Base-by-base conservation (phyloP, 2,888 invertebrate genomes). In the Stenoptilia bipunctidactyla region DNA sequence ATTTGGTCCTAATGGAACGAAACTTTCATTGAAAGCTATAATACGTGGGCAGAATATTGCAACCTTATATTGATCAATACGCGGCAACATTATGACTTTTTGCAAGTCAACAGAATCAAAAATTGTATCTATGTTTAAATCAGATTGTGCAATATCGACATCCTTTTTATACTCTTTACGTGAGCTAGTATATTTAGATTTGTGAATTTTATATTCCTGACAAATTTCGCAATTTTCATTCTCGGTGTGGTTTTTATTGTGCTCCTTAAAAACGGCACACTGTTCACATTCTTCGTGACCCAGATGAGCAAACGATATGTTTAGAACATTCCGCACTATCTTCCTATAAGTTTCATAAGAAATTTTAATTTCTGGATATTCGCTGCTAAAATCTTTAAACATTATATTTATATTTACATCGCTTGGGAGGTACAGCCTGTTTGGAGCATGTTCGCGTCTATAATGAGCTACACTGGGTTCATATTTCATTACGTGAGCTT, bases 281-380 rank as follows among this genome's bases (percentile, higher is more conserved):
- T 30, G 15, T 27, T 47, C 45, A 34, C 44, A 45, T 38, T 47
- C 46, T 43, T 47, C 44, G 13, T 47, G 39, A n/a, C 44, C 44
- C 13, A 47, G 30, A 10, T 41, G 37, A 2, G 47, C 36, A 39
- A 45, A 45, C 6, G 45, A 47, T 36, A 47, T 47, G 25, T 45
- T 47, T 38, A 45, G 30, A 30, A n/a, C 30, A 12, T 30, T 9
- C 30, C 30, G 9, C 9, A 30, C 30, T 30, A 30, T 30, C 12
- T 12, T 30, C 12, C 30, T 30, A 30, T 10, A 30, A 3, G 12
- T 9, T 30, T 30, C 30, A n/a, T 3, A n/a, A 30, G 30, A 30
- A 30, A 30, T 30, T 9, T 30, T 30, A n/a, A 30, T 30, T 12
- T 9, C 12, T n/a, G 30, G 30, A 30, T 30, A 12, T n/a, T 12